Evolutionary conservation across 2,797 vertebrate genomes (phyloP).

Genomic region (Lithobates sylvaticus): DNA sequence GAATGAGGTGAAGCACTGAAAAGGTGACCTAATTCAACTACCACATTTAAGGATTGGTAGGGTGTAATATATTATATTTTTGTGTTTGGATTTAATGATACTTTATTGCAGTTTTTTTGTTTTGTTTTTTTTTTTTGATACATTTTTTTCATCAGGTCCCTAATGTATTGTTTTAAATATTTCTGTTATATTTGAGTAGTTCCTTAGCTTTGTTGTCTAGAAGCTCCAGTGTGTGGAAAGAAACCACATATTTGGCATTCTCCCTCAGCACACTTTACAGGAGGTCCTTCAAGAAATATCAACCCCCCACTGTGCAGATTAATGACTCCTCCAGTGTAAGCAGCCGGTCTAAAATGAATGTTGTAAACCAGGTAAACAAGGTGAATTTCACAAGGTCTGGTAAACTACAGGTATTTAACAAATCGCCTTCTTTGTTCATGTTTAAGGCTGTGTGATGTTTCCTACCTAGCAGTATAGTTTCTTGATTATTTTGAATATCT

Average conservation of each 20-base stretch:
- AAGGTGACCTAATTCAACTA: no score
- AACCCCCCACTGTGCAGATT: slow-evolving; percentile 31
- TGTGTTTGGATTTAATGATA: no score
- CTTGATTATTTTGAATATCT: neutral
- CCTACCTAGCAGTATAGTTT: neutral
- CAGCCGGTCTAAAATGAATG: neutral
- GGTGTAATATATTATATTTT: no score
- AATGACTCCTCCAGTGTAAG: neutral
- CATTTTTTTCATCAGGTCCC: no score
- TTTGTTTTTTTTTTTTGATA: no score
- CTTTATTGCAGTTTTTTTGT: no score
- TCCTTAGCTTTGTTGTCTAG: neutral
- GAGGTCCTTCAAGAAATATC: slow-evolving; percentile 16
- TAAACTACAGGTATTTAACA: slow-evolving; percentile 36
- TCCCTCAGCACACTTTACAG: slow-evolving; percentile 3
- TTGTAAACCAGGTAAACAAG: neutral
- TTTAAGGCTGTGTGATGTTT: neutral
- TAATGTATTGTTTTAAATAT: no score
- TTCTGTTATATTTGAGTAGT: neutral
- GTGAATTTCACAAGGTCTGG: slow-evolving; percentile 26
- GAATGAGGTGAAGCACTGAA: no score
- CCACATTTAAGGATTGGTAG: no score
- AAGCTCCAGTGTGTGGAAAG: neutral
- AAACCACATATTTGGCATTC: neutral
- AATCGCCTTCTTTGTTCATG: slow-evolving; percentile 2